phyloP scores from a whole-genome alignment of 2,797 vertebrate genomes.

The Ibycter americanus region DNA sequence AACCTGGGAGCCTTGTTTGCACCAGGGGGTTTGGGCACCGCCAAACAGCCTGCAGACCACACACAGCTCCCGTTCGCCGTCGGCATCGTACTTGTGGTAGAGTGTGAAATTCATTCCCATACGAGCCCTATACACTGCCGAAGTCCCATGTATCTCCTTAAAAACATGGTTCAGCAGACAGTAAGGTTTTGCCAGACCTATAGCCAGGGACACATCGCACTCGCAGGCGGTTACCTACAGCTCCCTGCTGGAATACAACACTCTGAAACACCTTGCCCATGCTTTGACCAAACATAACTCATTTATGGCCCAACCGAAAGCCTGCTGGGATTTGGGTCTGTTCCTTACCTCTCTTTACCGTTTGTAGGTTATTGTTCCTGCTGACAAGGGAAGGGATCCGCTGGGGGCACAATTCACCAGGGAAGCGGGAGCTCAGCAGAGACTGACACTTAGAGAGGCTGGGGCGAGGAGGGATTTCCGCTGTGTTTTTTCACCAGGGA shows the following conservation, averaged over 20 bases:
- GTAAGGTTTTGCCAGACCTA: too few relatives aligned
- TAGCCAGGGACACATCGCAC: fast-evolving
- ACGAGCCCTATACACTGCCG: fast-evolving
- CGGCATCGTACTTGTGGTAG: fast-evolving
- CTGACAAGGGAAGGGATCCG: too few relatives aligned
- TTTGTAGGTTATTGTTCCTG: fast-evolving
- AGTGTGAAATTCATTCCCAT: not conserved
- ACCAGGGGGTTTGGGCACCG: not conserved
- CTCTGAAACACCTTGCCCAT: fast-evolving
- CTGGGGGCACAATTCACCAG: too few relatives aligned
- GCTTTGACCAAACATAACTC: not conserved
- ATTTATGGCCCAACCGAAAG: not conserved
- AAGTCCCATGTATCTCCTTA: not conserved
- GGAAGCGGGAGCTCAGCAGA: not conserved
- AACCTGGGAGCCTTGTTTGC: not conserved
- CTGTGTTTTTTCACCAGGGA: not conserved
- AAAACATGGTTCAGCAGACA: fast-evolving
- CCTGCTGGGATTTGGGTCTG: too few relatives aligned
- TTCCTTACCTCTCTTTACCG: not conserved
- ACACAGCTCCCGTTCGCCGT: not conserved
- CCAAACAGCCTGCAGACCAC: fast-evolving
- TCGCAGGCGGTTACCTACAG: fast-evolving
- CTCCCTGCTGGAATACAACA: fast-evolving
- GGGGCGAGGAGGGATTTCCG: fast-evolving
- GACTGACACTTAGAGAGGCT: not conserved